A percentile compares a stretch with the other conserved stretches of the same genome.
These are phyloP conservation scores for Corbicula japonica DNA, from an alignment of 2,888 invertebrate genomes.

Conservation along the genomic window DNA sequence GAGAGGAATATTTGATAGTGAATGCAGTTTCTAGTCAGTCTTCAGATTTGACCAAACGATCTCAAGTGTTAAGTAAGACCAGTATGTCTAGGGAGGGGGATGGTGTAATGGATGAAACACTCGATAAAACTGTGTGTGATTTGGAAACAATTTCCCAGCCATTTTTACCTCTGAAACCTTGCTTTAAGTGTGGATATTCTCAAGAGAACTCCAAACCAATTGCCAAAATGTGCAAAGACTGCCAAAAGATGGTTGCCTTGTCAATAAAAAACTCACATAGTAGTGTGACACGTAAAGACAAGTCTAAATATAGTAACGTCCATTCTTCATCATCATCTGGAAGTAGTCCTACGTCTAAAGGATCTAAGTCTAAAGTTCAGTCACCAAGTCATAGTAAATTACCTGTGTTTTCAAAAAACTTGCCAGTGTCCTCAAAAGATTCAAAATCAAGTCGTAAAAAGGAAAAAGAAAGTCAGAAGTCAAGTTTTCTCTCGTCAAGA, in stretches of 20 bases:
- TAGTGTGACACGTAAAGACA: slow-evolving; percentile 62
- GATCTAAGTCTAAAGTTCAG: slow-evolving; percentile 72
- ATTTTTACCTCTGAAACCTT: slow-evolving; percentile 77
- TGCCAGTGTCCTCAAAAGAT: slow-evolving; percentile 72
- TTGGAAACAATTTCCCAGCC: slow-evolving; percentile 71
- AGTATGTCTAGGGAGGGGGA: slow-evolving; percentile 38
- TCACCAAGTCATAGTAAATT: slow-evolving; percentile 73
- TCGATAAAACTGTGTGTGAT: slow-evolving; percentile 55
- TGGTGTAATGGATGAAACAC: slow-evolving; percentile 60
- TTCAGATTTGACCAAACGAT: slow-evolving; percentile 55
- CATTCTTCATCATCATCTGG: slow-evolving; percentile 60
- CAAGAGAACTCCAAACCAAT: slow-evolving; percentile 64
- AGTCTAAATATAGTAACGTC: slow-evolving; percentile 55
- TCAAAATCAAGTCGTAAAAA: slow-evolving; percentile 79
- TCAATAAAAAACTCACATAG: slow-evolving; percentile 65
- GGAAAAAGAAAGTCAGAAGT: slow-evolving; percentile 78
- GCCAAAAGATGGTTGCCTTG: slow-evolving; percentile 67
- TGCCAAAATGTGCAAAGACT: slow-evolving; percentile 67
- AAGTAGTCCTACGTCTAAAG: slow-evolving; percentile 60
- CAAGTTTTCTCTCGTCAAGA: slow-evolving; percentile 61
- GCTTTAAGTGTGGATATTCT: slow-evolving; percentile 67
- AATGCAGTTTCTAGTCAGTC: slow-evolving; percentile 71
- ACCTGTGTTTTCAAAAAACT: slow-evolving; percentile 73
- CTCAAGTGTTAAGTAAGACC: slow-evolving; percentile 31
- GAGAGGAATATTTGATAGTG: slow-evolving; percentile 61